Evolutionary conservation across 2,113 vertebrate genomes (phyloP), one percentile per base, ranked within the genome.

Genomic region (Perca schrenkii): DNA sequence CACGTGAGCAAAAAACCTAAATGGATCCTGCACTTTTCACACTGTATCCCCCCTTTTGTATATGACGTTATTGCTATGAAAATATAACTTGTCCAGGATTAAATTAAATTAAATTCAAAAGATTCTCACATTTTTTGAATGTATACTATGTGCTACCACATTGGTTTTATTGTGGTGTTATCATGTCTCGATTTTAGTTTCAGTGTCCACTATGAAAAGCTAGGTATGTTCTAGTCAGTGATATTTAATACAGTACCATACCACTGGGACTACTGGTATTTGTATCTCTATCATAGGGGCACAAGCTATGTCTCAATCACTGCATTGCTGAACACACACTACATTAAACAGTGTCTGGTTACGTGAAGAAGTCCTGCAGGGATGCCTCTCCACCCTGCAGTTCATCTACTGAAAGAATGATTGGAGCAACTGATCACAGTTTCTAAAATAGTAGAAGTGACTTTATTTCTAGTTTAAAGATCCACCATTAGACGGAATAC

Each of bases 241-340:
- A 94, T 91, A 94, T 94, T 91, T 80, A 91, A 93, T 86, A 83
- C 22, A 54, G 53, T 4, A 22, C 61, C 84, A 87, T 77, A 52
- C 83, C 90, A 80, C 56, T 57, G 52, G 71, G 82, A 91, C 72
- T 40, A 16, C 76, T 88, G 90, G 63, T 76, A 87, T 91, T 89
- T 89, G 83, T 88, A 86, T 88, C 78, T 86, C 81, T 85, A 83
- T 83, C 61, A 83, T 13, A 31, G 77, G 65, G 60, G 50, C 57
- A 80, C 52, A 53, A 28, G 66, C 73, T 22, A 61, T 81, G 80
- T 75, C 79, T 90, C 69, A 69, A 63, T 86, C 67, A 52, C 75
- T 80, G 82, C 85, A 89, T 86, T 88, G 85, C 86, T 86, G 84
- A 85, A 86, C 84, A 83, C 73, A 82, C 36, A 16, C 69, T 73